These are phyloP conservation scores for Clavelina lepadiformis DNA, from an alignment of 23 tunicate genomes.

Conservation along the genomic window DNA sequence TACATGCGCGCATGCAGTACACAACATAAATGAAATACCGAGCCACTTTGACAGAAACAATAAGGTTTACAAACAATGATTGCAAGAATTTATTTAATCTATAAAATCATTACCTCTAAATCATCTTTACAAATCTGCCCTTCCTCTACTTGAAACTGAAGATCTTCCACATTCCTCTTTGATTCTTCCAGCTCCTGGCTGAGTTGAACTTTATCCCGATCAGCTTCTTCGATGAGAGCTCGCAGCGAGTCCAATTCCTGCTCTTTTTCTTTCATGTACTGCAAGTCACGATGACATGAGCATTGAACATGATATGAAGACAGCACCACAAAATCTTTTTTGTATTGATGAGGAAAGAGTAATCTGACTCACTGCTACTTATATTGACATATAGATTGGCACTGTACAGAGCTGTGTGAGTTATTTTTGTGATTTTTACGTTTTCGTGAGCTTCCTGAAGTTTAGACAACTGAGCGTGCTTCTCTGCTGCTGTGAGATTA, in stretches of 20 bases:
- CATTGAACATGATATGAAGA: too few relatives aligned
- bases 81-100: too few relatives aligned
- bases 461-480: constrained; percentile 28
- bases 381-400: too few relatives aligned
- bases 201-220: constrained; percentile 50
- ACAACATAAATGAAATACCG: too few relatives aligned
- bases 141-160: constrained; percentile 86
- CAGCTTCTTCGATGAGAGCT: constrained; percentile 52
- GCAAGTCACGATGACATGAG: constrained; percentile 6
- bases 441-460: constrained; percentile 25
- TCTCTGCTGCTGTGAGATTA: constrained; percentile 45
- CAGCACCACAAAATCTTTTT: too few relatives aligned
- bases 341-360: too few relatives aligned
- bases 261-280: constrained; percentile 64
- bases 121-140: constrained; percentile 64
- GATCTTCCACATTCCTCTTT: constrained; percentile 60
- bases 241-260: constrained; percentile 39
- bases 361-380: too few relatives aligned
- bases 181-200: constrained; percentile 69
- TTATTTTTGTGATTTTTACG: too few relatives aligned
- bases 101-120: constrained; percentile 68
- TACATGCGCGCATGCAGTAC: too few relatives aligned
- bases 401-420: too few relatives aligned
- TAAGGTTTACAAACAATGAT: too few relatives aligned
- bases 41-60: too few relatives aligned